Evolutionary conservation across 2,888 invertebrate genomes (phyloP), one percentile per base, ranked within the genome.

Genomic region (Lathronympha strigana): DNA sequence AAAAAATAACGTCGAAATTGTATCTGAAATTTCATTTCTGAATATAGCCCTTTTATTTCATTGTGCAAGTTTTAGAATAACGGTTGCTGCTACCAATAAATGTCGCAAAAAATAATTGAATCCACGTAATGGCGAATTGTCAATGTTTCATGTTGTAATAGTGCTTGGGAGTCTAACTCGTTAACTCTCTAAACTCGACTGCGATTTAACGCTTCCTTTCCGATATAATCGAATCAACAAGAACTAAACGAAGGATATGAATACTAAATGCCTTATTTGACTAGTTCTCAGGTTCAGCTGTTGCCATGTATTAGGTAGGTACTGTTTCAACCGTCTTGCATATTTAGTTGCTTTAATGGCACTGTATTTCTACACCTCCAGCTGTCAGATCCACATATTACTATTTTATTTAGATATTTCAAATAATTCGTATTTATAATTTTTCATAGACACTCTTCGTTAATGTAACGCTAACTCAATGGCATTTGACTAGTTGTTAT

Each of bases 201-300:
- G n/a, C 51, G 50, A 58, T 58, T 64, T 53, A 55, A 58, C 43
- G 43, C 57, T 43, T 21, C 36, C 43, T 58, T 23, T 50, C 25
- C 31, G 58, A 63, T 58, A 63, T 45, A 60, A 64, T 64, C 58
- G 51, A 64, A 58, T 60, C 58, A 36, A 53, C 51, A 58, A 53
- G 58, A 51, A 53, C 51, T 28, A 36, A 51, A 53, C 51, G 21
- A 36, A 53, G 36, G 58, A 60, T 60, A 45, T 64, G 58, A 53
- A 64, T 64, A 47, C 57, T 58, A 58, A 57, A 51, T 64, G 50
- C 63, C 63, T 57, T 64, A 60, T 60, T 64, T 51, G 43, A 45
- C 19, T 50, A n/a, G 36, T 40, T 43, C 21, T 58, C 40, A 50
- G 33, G 17, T 43, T 49, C 49, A 40, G 49, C 40, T 57, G 33